Evolutionary conservation across 1,140 invertebrate species (phyloP).

Genomic region (Parasteatoda tepidariorum): DNA sequence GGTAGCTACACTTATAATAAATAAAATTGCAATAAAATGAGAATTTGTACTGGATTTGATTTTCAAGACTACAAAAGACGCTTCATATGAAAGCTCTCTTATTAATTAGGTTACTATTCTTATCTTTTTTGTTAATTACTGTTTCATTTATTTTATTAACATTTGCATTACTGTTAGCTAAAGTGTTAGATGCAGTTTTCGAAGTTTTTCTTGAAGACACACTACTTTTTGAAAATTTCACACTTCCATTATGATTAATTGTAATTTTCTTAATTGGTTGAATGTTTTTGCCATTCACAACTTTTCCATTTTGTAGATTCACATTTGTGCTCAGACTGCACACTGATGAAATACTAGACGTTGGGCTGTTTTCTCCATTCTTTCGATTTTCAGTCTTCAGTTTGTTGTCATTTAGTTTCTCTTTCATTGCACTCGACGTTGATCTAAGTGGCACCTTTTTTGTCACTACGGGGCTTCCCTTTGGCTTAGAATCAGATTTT

Average conservation of each 20-base stretch:
- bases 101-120: not conserved
- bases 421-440: not conserved
- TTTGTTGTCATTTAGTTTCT: slow-evolving; percentile 7
- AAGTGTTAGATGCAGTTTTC: not conserved
- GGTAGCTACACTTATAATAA: too few species aligned
- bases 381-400: slow-evolving; percentile 1
- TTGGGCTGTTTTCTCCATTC: slow-evolving; percentile 5
- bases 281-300: not conserved
- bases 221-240: slow-evolving; percentile 27
- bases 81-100: slow-evolving; percentile 26
- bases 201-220: not conserved
- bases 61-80: too few species aligned
- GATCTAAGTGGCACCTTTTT: not conserved
- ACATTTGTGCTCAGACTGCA: slow-evolving; percentile 42
- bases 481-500: not conserved
- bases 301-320: slow-evolving; percentile 27
- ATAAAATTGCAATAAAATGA: too few species aligned
- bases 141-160: not conserved
- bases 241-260: slow-evolving; percentile 45
- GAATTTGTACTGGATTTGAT: too few species aligned
- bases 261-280: slow-evolving; percentile 31
- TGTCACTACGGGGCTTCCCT: not conserved
- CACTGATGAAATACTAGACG: slow-evolving; percentile 34
- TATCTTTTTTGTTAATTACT: not conserved
- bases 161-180: slow-evolving; percentile 15